These are phyloP conservation scores for Caenorhabditis sp. DNA, from an alignment of 2,888 invertebrate genomes.

Conservation along the genomic window DNA sequence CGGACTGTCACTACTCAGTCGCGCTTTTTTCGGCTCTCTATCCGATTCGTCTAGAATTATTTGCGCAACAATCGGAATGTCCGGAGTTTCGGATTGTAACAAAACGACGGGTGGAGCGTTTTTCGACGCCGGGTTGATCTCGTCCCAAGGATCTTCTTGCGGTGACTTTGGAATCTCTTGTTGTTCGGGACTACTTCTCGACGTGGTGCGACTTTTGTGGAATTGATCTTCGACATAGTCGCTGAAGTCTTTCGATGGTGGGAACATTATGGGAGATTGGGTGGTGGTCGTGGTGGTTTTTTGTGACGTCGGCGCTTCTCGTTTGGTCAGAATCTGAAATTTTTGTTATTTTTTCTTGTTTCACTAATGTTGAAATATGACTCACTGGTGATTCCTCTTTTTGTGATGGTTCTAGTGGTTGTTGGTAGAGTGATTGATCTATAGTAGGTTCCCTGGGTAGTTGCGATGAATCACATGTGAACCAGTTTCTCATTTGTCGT, in stretches of 20 bases:
- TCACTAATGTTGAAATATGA: no score
- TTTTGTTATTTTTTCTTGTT: background rate
- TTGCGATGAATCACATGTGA: conserved; percentile 65
- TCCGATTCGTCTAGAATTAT: conserved; percentile 9
- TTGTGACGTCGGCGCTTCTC: conserved; percentile 21
- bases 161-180: conserved; percentile 23
- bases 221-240: conserved; percentile 36
- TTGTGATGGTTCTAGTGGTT: conserved; percentile 9
- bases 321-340: conserved; percentile 29
- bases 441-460: conserved; percentile 62
- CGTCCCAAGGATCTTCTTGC: conserved; percentile 37
- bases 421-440: conserved; percentile 26
- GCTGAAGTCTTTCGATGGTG: conserved; percentile 31
- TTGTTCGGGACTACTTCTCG: conserved; percentile 23
- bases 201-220: conserved; percentile 30
- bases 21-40: background rate
- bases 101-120: conserved; percentile 26
- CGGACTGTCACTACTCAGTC: conserved; percentile 40
- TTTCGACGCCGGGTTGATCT: conserved; percentile 6
- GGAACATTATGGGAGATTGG: conserved; percentile 25
- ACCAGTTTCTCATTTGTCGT: conserved; percentile 60
- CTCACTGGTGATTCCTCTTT: conserved; percentile 39
- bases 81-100: conserved; percentile 36
- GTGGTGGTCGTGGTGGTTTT: conserved; percentile 22
- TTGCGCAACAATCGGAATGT: conserved; percentile 18